Evolutionary conservation across 2,888 invertebrate species (phyloP).

Genomic region (Timandra comae): DNA sequence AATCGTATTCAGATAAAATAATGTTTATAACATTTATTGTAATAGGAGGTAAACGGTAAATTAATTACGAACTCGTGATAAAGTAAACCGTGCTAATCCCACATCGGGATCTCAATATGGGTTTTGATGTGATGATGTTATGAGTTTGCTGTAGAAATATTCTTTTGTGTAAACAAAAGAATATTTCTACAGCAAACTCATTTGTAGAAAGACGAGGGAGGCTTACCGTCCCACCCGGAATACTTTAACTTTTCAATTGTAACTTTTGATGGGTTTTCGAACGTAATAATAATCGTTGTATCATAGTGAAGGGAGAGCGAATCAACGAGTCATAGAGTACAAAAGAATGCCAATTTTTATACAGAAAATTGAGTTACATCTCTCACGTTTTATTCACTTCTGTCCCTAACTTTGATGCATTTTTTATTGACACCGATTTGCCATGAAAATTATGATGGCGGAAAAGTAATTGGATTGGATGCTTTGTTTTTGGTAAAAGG

Average conservation of each 20-base stretch:
- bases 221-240: slow-evolving; percentile 63
- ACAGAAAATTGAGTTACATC: slow-evolving; percentile 69
- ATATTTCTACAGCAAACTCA: slow-evolving; percentile 67
- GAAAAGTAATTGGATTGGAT: slow-evolving; percentile 17
- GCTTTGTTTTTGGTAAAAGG: slow-evolving; percentile 3
- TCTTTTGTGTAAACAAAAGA: slow-evolving; percentile 64
- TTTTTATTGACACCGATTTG: slow-evolving; percentile 40
- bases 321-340: slow-evolving; percentile 55
- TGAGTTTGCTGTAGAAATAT: too few relatives aligned
- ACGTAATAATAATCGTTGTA: slow-evolving; percentile 74
- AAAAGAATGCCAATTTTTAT: slow-evolving; percentile 73
- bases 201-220: slow-evolving; percentile 65
- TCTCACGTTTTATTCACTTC: slow-evolving; percentile 54
- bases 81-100: slow-evolving; percentile 23
- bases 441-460: slow-evolving; percentile 24
- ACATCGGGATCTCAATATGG: slow-evolving; percentile 35
- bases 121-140: too few relatives aligned
- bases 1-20: too few relatives aligned
- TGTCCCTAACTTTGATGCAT: slow-evolving; percentile 44
- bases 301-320: slow-evolving; percentile 61
- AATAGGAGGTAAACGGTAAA: too few relatives aligned
- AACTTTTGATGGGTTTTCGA: slow-evolving; percentile 77
- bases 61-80: slow-evolving; percentile 3
- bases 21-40: too few relatives aligned
- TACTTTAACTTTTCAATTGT: slow-evolving; percentile 78